Conservation (phyloP, 2,113 vertebrate genomes). For the Apteryx mantelli region DNA sequence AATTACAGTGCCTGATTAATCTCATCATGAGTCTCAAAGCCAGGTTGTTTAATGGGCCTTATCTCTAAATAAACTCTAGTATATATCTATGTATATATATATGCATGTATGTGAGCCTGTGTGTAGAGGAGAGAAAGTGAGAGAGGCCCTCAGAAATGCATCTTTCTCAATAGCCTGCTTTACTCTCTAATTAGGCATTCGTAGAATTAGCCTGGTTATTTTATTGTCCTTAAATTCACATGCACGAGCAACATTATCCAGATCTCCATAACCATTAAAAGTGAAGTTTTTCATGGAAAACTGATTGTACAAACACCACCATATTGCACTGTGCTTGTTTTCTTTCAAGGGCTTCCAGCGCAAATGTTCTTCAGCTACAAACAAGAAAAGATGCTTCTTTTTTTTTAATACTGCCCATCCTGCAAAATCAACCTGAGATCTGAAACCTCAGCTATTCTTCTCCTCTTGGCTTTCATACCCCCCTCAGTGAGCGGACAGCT, state of each 20-base stretch:
- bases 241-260: neutral
- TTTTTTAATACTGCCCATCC: neutral
- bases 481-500: neutral
- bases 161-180: neutral
- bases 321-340: neutral
- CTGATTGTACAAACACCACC: neutral
- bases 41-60: conserved; percentile 7
- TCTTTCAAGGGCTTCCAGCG: conserved; percentile 36
- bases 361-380: conserved; percentile 16
- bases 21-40: conserved; percentile 26
- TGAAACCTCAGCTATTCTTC: conserved; percentile 40
- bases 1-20: conserved; percentile 43
- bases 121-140: neutral
- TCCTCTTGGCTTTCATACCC: neutral
- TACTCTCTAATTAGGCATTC: neutral
- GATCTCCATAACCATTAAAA: neutral
- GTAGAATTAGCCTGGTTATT: neutral
- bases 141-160: neutral
- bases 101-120: neutral
- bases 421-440: conserved; percentile 32
- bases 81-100: neutral
- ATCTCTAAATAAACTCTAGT: neutral
- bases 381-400: conserved; percentile 19
- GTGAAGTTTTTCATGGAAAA: conserved; percentile 11
- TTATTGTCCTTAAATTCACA: neutral